Evolutionary conservation across 2,797 vertebrate species (phyloP).

Genomic region (Argya squamiceps): DNA sequence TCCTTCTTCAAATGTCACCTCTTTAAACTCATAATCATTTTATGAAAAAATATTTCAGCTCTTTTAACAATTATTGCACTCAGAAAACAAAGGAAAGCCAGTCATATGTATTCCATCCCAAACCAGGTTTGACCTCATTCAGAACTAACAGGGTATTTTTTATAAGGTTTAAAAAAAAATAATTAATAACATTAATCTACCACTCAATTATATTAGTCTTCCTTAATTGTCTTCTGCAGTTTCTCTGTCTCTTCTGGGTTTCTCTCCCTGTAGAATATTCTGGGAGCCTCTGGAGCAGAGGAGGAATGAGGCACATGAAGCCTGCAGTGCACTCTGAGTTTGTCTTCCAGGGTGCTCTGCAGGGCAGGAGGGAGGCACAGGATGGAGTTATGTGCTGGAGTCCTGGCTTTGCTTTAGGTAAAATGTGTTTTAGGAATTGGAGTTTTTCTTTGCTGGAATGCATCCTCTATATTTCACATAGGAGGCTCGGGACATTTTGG

Average conservation of each 20-base stretch:
- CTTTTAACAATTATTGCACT: constrained; percentile 40
- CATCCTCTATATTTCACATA: not conserved
- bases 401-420: not conserved
- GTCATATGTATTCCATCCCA: constrained; percentile 2
- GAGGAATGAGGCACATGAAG: fast-evolving
- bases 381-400: not conserved
- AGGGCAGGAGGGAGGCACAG: not conserved
- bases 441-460: not conserved
- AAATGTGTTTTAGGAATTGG: not conserved
- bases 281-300: not conserved
- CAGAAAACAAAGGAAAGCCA: constrained; percentile 41
- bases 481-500: not conserved
- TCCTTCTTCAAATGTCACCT: constrained; percentile 67
- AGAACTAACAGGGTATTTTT: constrained; percentile 15
- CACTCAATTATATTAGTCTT: not conserved
- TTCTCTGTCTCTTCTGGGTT: not conserved
- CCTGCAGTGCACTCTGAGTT: not conserved
- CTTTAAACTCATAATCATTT: constrained; percentile 70
- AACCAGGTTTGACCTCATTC: constrained; percentile 36
- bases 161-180: not conserved
- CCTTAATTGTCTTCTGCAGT: constrained; percentile 20
- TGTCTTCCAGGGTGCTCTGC: not conserved
- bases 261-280: not conserved
- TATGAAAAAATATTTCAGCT: constrained; percentile 69
- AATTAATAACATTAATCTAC: not conserved